Evolutionary conservation across 2,113 vertebrate genomes (phyloP), one percentile per base, ranked within the genome.

Genomic region (Varanus komodoensis): DNA sequence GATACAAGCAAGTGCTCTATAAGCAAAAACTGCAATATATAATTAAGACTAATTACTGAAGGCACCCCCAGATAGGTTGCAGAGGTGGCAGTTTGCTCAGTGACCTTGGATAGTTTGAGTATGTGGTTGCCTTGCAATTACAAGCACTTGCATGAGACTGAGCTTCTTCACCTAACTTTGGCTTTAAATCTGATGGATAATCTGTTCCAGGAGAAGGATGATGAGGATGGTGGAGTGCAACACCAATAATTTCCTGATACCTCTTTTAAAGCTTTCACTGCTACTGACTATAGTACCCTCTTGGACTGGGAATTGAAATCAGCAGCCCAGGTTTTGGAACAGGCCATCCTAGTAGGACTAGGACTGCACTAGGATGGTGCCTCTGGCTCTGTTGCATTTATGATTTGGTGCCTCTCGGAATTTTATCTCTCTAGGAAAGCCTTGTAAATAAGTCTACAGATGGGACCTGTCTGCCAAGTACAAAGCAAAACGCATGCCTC

Each of bases 21-120:
- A 87, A 78, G 54, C 25, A 61, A 86, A 86, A 50, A 86, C 61
- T 84, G 83, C 50, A 34, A 23, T 80, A 38, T 87, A 67, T 79
- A 68, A 82, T 82, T 82, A 82, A 82, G 34, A 52, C 7, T 74
- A 38, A 29, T 81, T 69, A 81, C 50, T 80, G 44, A 80, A 80
- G 29, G 3, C 77, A 79, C 52, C 52, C 71, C 69, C 38, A 83
- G 19, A 77, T 77, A 32, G 34, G 32, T 23, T 34, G 9, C 25
- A 57, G 17, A 25, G 52, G 11, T 78, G 52, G 19, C 25, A 61
- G 29, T 38, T 52, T 1, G 25, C 14, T 69, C 14, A 52, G 67
- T 69, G 38, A 64, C 32, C 27, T 52, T 79, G 38, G 4, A 15
- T 6, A 69, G 64, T 25, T 67, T 38, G 64, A 69, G 25, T 11